phyloP scores from a whole-genome alignment of 2,888 invertebrate genomes.

The Empis livida region DNA sequence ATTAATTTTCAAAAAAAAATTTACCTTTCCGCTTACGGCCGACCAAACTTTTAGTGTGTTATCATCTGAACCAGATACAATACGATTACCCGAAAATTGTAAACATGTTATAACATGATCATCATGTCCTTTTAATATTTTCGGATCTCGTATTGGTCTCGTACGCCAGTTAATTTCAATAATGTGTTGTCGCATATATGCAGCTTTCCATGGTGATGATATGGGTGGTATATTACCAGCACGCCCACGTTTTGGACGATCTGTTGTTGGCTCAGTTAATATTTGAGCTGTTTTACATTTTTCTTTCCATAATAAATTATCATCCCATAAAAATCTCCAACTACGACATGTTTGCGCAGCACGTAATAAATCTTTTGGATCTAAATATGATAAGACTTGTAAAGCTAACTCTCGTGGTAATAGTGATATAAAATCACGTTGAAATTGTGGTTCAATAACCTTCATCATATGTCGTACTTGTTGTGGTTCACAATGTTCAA shows the following conservation, averaged over 20 bases:
- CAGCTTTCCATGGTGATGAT: constrained; percentile 53
- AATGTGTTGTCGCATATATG: constrained; percentile 86
- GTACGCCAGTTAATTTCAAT: constrained; percentile 95
- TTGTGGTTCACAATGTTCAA: constrained; percentile 77
- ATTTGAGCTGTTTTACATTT: constrained; percentile 86
- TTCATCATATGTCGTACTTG: constrained; percentile 97
- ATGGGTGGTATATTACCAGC: constrained; percentile 45
- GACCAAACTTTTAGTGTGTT: constrained; percentile 99
- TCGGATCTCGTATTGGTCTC: constrained; percentile 63
- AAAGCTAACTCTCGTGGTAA: constrained; percentile 91
- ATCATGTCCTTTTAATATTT: constrained; percentile 91
- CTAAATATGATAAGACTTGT: constrained; percentile 83
- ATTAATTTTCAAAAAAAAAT: constrained; percentile 9
- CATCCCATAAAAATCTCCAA: constrained; percentile 91
- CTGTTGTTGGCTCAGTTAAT: constrained; percentile 36
- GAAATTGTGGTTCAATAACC: constrained; percentile 95
- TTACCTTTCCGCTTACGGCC: constrained; percentile 83
- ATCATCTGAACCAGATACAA: constrained; percentile 97
- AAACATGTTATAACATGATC: constrained; percentile 99
- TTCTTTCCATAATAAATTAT: constrained; percentile 95
- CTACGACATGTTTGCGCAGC: constrained; percentile 93
- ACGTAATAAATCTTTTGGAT: constrained; percentile 75
- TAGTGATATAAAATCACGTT: constrained; percentile 92
- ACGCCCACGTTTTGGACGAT: constrained; percentile 40
- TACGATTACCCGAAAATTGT: constrained; percentile 89